Conservation (phyloP, 1,140 invertebrate genomes). For the Triops longicaudatus region DNA sequence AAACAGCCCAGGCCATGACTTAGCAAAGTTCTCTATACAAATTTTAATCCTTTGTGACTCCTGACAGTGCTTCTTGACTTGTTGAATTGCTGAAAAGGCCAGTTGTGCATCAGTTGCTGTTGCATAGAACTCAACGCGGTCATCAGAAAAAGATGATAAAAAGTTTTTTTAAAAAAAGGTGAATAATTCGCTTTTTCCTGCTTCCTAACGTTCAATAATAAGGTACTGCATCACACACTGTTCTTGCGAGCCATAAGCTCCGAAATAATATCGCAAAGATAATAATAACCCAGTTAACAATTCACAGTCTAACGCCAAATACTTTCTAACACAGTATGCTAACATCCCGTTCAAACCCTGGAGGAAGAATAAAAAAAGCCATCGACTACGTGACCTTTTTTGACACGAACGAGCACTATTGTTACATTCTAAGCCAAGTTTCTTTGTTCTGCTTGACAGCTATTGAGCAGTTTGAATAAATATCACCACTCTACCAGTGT, state of each 20-base stretch:
- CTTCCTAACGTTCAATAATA: neutral
- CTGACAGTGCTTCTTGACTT: slow-evolving; percentile 14
- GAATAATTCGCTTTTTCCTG: neutral
- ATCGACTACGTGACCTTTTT: neutral
- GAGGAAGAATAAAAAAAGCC: neutral
- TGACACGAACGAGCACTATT: neutral
- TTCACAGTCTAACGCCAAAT: no score
- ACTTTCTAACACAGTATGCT: no score
- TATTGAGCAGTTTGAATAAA: slow-evolving; percentile 12
- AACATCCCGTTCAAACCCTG: neutral
- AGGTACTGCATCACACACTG: neutral
- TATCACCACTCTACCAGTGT: neutral
- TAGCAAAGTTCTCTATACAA: neutral
- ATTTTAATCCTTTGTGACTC: slow-evolving; percentile 13
- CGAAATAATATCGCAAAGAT: no score
- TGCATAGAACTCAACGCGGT: slow-evolving; percentile 2
- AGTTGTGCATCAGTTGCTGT: slow-evolving; percentile 7
- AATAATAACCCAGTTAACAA: no score
- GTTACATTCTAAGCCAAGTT: neutral
- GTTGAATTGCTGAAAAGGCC: slow-evolving; percentile 11
- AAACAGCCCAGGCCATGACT: slow-evolving; percentile 10
- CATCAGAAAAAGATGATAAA: neutral
- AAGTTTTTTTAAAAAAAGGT: neutral
- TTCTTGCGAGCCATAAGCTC: neutral
- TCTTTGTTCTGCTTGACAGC: slow-evolving; percentile 14